Evolutionary conservation across 2,113 vertebrate genomes (phyloP), one percentile per base, ranked within the genome.

Genomic region (Saccopteryx bilineata): DNA sequence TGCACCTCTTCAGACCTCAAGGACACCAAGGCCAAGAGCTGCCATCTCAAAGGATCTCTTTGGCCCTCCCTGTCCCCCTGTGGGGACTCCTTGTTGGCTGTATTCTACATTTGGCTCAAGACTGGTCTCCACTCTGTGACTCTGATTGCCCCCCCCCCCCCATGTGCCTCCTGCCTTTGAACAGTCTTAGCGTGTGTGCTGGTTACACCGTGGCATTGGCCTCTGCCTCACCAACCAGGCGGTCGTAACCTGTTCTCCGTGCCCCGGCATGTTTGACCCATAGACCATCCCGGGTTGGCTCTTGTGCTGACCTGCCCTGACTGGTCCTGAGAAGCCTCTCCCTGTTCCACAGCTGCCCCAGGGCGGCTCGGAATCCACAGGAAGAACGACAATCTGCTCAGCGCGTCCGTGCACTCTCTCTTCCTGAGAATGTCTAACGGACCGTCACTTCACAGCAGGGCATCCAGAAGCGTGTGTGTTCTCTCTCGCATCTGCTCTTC

Each of bases 401-500:
- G 61, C 8, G 21, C 15, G 58, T 33, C 86, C 24, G 15, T 2
- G 17, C 10, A 2, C 31, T 82, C 39, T 50, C 33, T 89, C 23
- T 19, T 39, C 24, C 63, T 6, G 12, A 85, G 68, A 58, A 85
- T 48, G 33, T 89, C 93, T 69, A 19, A 75, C 79, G 63, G 74
- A 89, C 72, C 46, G 5, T 78, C 75, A 23, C 12, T 85, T 78
- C 63, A 78, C 94, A 0, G 0, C 33, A 56, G 85, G 91, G 72
- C 86, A 33, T 82, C 75, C 17, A 28, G 75, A 68, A 72, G 72
- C 88, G 50, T 24, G 23, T 90, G 31, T 69, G 52, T 93, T 95
- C 72, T 92, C 86, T 80, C 84, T 92, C 88, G 65, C n/a, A 66
- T 89, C 85, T 95, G 74, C 78, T 94, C 91, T 92, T 96, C 78